These are phyloP conservation scores for Nemotelus nigrinus DNA, from an alignment of 2,888 invertebrate genomes.

Conservation along the genomic window DNA sequence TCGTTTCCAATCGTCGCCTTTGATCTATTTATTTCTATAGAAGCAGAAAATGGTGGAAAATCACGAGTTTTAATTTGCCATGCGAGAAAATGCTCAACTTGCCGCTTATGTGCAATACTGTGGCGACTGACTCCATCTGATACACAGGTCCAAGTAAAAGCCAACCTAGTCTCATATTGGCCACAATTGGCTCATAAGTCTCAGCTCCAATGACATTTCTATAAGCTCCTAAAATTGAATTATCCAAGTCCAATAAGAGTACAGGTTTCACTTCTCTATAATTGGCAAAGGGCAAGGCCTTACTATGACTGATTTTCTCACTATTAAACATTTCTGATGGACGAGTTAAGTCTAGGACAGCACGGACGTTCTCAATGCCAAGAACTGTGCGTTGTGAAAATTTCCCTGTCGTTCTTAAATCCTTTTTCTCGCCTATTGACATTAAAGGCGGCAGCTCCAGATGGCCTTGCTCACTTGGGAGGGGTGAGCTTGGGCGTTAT, in stretches of 20 bases:
- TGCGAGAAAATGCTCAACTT: too few relatives aligned
- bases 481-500: too few relatives aligned
- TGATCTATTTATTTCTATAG: too few relatives aligned
- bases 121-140: neutral
- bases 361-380: neutral
- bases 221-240: neutral
- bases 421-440: too few relatives aligned
- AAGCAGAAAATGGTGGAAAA: too few relatives aligned
- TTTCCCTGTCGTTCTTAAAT: too few relatives aligned
- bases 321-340: neutral
- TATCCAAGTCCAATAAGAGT: constrained; percentile 4
- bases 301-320: neutral
- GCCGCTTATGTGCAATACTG: neutral
- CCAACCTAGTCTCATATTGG: constrained; percentile 1
- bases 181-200: neutral
- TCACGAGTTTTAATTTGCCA: too few relatives aligned
- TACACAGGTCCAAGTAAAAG: constrained; percentile 1
- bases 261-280: too few relatives aligned
- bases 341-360: neutral
- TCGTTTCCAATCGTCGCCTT: too few relatives aligned
- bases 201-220: neutral
- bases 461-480: too few relatives aligned
- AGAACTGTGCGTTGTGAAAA: neutral
- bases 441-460: too few relatives aligned
- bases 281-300: neutral